A percentile compares a stretch with the other conserved stretches of the same genome.
phyloP scores from a whole-genome alignment of 2,888 invertebrate genomes.

The Perdita meconis region DNA sequence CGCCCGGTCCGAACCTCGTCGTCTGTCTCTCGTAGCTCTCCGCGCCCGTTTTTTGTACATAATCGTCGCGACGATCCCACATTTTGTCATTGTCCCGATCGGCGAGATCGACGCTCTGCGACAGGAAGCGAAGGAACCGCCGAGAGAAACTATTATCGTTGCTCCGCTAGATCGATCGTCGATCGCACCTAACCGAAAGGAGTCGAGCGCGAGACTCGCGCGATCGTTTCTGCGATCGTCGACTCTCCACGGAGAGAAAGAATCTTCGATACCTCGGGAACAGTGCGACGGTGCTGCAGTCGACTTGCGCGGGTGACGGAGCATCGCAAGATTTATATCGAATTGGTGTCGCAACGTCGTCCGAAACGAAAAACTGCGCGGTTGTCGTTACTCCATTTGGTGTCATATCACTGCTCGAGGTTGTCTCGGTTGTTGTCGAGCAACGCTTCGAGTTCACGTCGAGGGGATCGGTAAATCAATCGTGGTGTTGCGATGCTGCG shows the following conservation, averaged over 20 bases:
- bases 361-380: background rate
- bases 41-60: slow-evolving; percentile 36
- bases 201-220: slow-evolving; percentile 10
- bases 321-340: background rate
- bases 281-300: too few species aligned
- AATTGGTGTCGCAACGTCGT: background rate
- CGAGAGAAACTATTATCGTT: slow-evolving; percentile 44
- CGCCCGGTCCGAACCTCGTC: slow-evolving; percentile 28
- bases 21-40: slow-evolving; percentile 27
- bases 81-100: slow-evolving; percentile 25
- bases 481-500: background rate
- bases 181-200: slow-evolving; percentile 32
- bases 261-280: too few species aligned
- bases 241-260: too few species aligned
- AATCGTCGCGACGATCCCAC: slow-evolving; percentile 4
- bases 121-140: background rate
- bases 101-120: slow-evolving; percentile 37
- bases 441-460: too few species aligned
- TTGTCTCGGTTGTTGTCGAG: too few species aligned
- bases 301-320: background rate
- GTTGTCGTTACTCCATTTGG: background rate
- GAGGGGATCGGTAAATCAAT: background rate
- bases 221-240: slow-evolving; percentile 30
- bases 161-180: slow-evolving; percentile 35
- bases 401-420: background rate